Conservation (phyloP, 2,797 vertebrate genomes). For the Galaxias olidus region DNA sequence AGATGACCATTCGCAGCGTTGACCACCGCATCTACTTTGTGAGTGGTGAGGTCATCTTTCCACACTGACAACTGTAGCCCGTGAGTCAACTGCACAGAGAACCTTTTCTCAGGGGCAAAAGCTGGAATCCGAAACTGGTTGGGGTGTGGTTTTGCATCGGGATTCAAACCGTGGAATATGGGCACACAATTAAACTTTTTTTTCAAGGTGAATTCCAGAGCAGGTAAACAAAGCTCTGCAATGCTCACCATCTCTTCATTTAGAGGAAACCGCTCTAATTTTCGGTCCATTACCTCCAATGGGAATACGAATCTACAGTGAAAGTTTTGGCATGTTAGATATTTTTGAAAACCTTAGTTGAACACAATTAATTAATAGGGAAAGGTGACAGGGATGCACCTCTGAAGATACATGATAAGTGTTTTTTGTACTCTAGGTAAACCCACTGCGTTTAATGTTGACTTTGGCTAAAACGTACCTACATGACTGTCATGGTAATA, state of each 20-base stretch:
- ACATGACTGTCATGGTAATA: no score
- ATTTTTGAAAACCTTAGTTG: no score
- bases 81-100: conserved; percentile 38
- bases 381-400: no score
- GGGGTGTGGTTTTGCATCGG: fast-evolving
- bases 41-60: conserved; percentile 82
- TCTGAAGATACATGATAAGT: no score
- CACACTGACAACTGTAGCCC: conserved; percentile 77
- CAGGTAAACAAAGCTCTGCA: conserved; percentile 46
- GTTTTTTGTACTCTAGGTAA: no score
- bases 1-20: conserved; percentile 84
- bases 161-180: conserved; percentile 46
- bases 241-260: conserved; percentile 31
- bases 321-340: not conserved
- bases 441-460: no score
- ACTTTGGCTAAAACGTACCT: no score
- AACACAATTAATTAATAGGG: no score
- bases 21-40: conserved; percentile 79
- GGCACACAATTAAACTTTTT: conserved; percentile 76
- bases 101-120: conserved; percentile 43
- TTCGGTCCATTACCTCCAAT: conserved; percentile 29
- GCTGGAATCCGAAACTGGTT: not conserved
- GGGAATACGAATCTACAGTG: conserved; percentile 3
- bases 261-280: conserved; percentile 50
- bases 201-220: conserved; percentile 59